Evolutionary conservation across 37 sponge, comb jelly and placozoan species (phyloP), one percentile per base, ranked within the genome.

Genomic region (Aphrocallistes beatrix): DNA sequence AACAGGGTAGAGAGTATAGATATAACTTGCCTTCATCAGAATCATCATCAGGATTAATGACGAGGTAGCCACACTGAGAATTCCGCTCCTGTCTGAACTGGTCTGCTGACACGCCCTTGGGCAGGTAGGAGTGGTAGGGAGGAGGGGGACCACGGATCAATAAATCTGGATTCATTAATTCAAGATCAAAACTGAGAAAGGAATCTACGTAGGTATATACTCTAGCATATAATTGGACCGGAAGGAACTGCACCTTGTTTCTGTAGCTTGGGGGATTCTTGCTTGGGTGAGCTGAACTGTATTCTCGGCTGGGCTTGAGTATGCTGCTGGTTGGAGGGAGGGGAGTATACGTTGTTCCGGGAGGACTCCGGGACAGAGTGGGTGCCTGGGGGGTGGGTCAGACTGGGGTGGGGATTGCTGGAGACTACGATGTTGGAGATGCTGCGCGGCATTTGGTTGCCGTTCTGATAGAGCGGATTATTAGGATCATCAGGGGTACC

Each of bases 31-130:
- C 75, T 28, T 60, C 75, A 13, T 60, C 75, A 13, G 75, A 60
- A 60, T 60, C 75, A 60, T 60, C 75, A 13, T 60, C 75, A 3
- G 75, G 75, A 13, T 60, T 60, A 60, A 60, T 60, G 75, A 60
- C n/a, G 75, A 60, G 28, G 75, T 60, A 60, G 3, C 75, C 75
- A 28, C n/a, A 60, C n/a, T 60, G 75, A 13, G 75, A 60, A 60
- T 60, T 60, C 75, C 75, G 25, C 21, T 60, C 75, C 25, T 60
- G 75, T 60, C 75, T 3, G 75, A 60, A 60, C 34, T 60, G 75
- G n/a, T 60, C 75, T 25, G 75, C 75, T 3, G 75, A 60, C 75
- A 60, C n/a, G 10, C 75, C 75, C n/a, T 60, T 60, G 34, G 75
- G 75, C 32, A 60, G 75, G 21, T 60, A 25, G 6, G 75, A 13